Conservation (phyloP, 2,888 invertebrate species). For the Tachina fera region DNA sequence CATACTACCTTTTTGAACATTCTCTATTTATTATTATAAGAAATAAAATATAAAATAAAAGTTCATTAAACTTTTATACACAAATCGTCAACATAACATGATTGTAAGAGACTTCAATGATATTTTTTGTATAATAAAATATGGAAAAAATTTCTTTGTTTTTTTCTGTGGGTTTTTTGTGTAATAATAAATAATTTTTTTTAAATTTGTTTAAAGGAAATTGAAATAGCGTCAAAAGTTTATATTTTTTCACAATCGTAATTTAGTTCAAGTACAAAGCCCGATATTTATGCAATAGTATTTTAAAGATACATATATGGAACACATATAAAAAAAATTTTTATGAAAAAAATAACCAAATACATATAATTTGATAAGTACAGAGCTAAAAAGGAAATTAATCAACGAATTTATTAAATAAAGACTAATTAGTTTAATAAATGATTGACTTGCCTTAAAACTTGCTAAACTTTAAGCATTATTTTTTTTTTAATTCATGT, state of each 20-base stretch:
- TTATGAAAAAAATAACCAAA: not conserved
- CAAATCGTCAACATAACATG: conserved; percentile 31
- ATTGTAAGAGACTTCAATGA: conserved; percentile 56
- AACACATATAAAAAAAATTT: not conserved
- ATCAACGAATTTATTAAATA: conserved; percentile 11
- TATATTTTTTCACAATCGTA: conserved; percentile 5
- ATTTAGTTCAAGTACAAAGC: conserved; percentile 36
- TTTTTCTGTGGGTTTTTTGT: not conserved
- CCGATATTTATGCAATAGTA: conserved; percentile 21
- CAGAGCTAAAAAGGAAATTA: conserved; percentile 57
- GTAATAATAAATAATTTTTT: not conserved
- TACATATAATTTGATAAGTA: conserved; percentile 8
- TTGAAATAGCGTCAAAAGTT: conserved; percentile 13
- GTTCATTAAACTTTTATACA: conserved; percentile 9
- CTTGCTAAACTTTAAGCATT: not conserved
- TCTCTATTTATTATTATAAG: not conserved
- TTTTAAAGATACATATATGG: conserved; percentile 4
- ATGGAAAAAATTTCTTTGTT: not conserved
- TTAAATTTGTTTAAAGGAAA: conserved; percentile 13
- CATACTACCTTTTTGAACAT: not conserved
- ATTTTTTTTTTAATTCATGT: not conserved
- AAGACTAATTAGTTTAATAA: not conserved
- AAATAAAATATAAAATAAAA: not conserved
- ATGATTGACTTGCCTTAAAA: not conserved
- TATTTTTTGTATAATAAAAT: conserved; percentile 8